A percentile compares a stretch with the other conserved stretches of the same genome.
These are phyloP conservation scores for Sebastes alutus DNA, from an alignment of 2,797 vertebrate species.

Conservation along the genomic window DNA sequence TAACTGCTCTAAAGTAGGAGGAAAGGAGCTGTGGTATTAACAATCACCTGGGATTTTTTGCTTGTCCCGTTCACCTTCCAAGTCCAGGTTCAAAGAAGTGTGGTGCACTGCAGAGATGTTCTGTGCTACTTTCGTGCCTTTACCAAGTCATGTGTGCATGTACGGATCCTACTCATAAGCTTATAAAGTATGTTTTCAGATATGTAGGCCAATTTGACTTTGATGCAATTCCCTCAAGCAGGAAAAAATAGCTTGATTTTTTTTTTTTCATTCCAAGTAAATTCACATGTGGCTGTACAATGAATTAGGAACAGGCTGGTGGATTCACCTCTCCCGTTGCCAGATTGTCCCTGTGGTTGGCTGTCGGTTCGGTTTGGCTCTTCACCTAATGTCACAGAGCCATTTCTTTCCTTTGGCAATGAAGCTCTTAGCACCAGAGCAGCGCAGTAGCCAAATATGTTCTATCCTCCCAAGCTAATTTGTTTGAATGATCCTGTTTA, in stretches of 20 bases:
- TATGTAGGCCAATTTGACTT: conserved; percentile 65
- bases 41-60: conserved; percentile 13
- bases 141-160: conserved; percentile 11
- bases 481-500: too few species aligned
- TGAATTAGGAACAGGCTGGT: conserved; percentile 15
- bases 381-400: conserved; percentile 38
- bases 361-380: conserved; percentile 12
- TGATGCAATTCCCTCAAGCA: conserved; percentile 62
- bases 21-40: conserved; percentile 8
- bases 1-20: conserved; percentile 24
- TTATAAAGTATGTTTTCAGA: conserved; percentile 40
- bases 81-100: conserved; percentile 3
- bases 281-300: conserved; percentile 41
- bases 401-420: conserved; percentile 35
- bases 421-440: conserved; percentile 23
- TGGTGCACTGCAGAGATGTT: conserved; percentile 19
- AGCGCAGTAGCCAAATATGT: conserved; percentile 20
- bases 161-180: conserved; percentile 12
- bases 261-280: conserved; percentile 10
- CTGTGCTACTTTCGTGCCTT: conserved; percentile 26
- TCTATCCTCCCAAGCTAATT: conserved; percentile 20
- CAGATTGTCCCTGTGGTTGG: conserved; percentile 3
- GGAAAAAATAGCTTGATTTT: conserved; percentile 14
- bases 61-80: conserved; percentile 28
- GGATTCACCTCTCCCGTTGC: conserved; percentile 16